A percentile compares a stretch with the other conserved stretches of the same genome.
These are phyloP conservation scores for Rhinella marina DNA, from an alignment of 2,797 vertebrate genomes.

Conservation along the genomic window DNA sequence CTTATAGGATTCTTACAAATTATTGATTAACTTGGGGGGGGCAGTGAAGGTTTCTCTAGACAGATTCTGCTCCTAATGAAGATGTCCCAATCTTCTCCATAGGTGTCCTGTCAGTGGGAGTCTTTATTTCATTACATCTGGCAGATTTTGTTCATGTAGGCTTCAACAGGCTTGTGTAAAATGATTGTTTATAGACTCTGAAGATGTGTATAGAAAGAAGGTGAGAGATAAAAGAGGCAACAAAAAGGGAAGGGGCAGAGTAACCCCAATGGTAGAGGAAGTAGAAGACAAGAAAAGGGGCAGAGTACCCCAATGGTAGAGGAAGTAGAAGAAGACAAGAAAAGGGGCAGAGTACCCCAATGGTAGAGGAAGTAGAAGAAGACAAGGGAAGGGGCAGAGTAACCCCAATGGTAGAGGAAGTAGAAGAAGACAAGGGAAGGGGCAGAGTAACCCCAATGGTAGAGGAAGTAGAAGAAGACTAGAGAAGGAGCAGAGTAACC, in stretches of 20 bases:
- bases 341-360: too few relatives aligned
- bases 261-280: too few relatives aligned
- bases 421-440: too few relatives aligned
- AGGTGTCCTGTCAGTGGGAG: conserved; percentile 8
- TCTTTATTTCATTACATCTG: neutral
- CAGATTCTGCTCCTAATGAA: conserved; percentile 42
- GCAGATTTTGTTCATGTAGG: neutral
- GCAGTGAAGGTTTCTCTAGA: conserved; percentile 27
- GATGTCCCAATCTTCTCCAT: conserved; percentile 43
- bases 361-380: too few relatives aligned
- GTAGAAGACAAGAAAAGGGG: too few relatives aligned
- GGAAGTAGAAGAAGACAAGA: neutral
- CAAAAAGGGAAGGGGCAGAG: too few relatives aligned
- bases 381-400: neutral
- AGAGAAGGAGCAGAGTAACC: too few relatives aligned
- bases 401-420: too few relatives aligned
- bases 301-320: neutral
- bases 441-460: too few relatives aligned
- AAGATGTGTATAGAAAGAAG: neutral
- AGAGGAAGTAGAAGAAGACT: too few relatives aligned
- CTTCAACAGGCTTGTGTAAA: neutral
- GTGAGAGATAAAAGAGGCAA: neutral
- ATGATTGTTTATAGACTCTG: neutral
- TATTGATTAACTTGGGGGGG: conserved; percentile 44
- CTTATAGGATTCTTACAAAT: conserved; percentile 11